Evolutionary conservation across 2,797 vertebrate species (phyloP).

Genomic region (Podargus strigoides): DNA sequence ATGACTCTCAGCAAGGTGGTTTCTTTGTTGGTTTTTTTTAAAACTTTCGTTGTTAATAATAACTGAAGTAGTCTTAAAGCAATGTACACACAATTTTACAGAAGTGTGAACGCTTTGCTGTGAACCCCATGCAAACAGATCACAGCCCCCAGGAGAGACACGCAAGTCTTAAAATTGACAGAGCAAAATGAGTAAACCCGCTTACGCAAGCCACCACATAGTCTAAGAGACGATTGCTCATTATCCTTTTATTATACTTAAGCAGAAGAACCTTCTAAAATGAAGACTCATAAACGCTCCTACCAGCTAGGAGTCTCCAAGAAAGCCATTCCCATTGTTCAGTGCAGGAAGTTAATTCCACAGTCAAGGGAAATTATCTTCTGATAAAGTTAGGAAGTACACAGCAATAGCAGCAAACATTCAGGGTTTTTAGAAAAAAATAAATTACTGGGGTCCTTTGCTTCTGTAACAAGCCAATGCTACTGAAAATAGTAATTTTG

Average conservation of each 20-base stretch:
- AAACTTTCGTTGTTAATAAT: constrained; percentile 50
- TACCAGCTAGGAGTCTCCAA: background rate
- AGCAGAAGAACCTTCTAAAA: background rate
- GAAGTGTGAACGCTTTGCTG: background rate
- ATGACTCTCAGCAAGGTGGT: background rate
- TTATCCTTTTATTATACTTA: background rate
- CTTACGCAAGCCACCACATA: background rate
- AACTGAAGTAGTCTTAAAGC: background rate
- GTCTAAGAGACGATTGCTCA: background rate
- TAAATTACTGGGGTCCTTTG: background rate
- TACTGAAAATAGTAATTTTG: background rate
- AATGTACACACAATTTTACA: background rate
- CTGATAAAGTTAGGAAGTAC: background rate
- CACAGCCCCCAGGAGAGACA: background rate
- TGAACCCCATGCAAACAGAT: background rate
- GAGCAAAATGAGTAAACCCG: background rate
- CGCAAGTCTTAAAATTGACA: background rate
- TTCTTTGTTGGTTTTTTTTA: background rate
- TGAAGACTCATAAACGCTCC: background rate
- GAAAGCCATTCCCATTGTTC: background rate
- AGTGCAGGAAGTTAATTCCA: background rate
- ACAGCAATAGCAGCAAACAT: background rate
- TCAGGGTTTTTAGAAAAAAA: background rate
- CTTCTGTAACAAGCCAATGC: background rate
- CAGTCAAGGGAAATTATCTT: background rate